phyloP scores from a whole-genome alignment of 2,113 vertebrate species.

The Stomatorhinus ivindoensis region DNA sequence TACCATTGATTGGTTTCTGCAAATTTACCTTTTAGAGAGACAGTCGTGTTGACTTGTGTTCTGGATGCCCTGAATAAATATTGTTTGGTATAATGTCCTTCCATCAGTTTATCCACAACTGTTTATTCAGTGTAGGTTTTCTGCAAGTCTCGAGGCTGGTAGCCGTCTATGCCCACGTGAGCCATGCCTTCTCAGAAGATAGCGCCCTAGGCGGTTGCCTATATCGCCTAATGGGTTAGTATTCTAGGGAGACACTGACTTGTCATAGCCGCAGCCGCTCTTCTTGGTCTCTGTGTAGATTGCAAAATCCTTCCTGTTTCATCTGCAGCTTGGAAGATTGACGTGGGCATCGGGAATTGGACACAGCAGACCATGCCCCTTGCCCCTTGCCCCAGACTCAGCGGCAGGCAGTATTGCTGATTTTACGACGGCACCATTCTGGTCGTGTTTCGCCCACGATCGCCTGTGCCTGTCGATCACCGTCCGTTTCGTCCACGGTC shows the following conservation, averaged over 20 bases:
- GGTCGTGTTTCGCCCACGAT: background rate
- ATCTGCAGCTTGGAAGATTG: background rate
- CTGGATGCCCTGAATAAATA: background rate
- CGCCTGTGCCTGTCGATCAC: background rate
- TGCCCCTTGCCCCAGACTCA: background rate
- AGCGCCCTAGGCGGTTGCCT: background rate
- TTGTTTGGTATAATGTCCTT: background rate
- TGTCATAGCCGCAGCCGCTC: background rate
- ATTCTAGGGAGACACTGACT: background rate
- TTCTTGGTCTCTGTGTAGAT: background rate
- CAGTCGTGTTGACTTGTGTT: background rate
- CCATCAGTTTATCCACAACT: background rate
- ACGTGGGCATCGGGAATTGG: background rate
- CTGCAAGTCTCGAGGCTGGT: background rate
- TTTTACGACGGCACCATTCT: background rate
- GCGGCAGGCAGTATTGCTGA: background rate
- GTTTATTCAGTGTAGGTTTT: background rate
- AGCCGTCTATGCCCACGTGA: background rate
- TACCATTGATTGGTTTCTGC: background rate
- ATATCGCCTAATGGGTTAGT: background rate
- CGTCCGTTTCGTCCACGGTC: background rate
- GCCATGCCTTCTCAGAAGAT: background rate
- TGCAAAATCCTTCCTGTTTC: background rate
- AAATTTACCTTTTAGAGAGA: background rate
- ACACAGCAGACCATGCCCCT: background rate